Evolutionary conservation across 2,113 vertebrate genomes (phyloP).

Genomic region (Macroglossus sobrinus): DNA sequence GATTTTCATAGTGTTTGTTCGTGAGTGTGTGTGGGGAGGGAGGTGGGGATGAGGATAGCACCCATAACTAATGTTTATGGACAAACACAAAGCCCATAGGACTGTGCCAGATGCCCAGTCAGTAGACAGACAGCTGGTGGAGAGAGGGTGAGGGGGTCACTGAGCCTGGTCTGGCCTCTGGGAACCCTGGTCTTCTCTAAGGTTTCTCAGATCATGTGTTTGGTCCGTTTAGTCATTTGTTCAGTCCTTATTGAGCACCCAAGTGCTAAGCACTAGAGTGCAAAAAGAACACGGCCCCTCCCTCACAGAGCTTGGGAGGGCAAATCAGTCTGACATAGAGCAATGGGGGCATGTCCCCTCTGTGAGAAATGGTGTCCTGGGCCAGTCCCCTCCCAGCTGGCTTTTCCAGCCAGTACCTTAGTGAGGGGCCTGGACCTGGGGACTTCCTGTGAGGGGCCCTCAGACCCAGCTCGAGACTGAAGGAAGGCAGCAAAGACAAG

Average conservation of each 20-base stretch:
- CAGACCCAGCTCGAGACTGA: background rate
- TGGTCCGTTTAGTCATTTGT: background rate
- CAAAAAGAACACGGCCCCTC: background rate
- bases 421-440: background rate
- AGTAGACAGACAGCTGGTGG: too few species aligned
- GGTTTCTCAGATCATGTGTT: background rate
- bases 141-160: background rate
- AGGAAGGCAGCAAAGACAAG: background rate
- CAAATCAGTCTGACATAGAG: background rate
- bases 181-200: background rate
- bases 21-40: background rate
- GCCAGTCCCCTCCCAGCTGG: background rate
- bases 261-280: background rate
- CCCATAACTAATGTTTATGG: background rate
- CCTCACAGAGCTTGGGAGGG: background rate
- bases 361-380: background rate
- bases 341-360: background rate
- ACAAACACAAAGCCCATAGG: background rate
- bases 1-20: background rate
- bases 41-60: background rate
- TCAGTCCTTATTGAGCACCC: background rate
- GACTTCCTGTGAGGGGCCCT: background rate
- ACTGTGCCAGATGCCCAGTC: rapidly evolving
- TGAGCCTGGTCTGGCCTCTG: rapidly evolving
- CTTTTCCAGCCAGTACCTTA: background rate